Evolutionary conservation across 2,888 invertebrate genomes (phyloP).

Genomic region (Dyspetes luteomarginatus): DNA sequence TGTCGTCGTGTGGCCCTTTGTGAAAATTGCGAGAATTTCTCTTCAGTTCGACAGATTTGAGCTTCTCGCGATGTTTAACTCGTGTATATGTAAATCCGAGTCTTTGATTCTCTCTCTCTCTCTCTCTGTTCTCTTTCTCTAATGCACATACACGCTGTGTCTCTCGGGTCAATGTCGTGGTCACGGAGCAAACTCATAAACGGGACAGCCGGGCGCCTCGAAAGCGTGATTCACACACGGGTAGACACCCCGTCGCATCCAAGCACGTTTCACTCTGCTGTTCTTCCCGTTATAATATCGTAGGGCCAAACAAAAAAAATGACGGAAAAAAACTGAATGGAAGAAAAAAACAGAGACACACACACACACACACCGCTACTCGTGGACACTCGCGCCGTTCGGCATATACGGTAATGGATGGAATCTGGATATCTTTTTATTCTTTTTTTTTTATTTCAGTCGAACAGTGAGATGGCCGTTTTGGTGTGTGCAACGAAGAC

Average conservation of each 20-base stretch:
- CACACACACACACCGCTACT: conserved; percentile 39
- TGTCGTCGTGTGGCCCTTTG: not conserved
- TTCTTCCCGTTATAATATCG: not conserved
- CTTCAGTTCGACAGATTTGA: not conserved
- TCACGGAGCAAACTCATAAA: conserved; percentile 67
- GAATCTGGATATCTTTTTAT: conserved; percentile 21
- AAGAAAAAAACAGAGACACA: conserved; percentile 12
- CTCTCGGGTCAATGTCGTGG: conserved; percentile 74
- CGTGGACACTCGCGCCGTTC: conserved; percentile 41
- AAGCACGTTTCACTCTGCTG: conserved; percentile 11
- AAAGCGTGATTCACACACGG: conserved; percentile 80
- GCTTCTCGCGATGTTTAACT: not conserved
- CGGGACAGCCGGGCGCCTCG: conserved; percentile 74
- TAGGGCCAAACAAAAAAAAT: not conserved
- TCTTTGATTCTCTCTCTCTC: not conserved
- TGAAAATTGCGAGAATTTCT: not conserved
- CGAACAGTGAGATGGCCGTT: not conserved
- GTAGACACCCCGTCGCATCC: conserved; percentile 71
- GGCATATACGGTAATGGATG: conserved; percentile 55
- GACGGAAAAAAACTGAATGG: not conserved
- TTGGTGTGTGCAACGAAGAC: not conserved
- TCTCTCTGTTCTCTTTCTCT: too few species aligned
- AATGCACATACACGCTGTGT: too few species aligned
- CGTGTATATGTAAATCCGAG: not conserved
- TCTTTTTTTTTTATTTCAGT: not conserved